phyloP scores from a whole-genome alignment of 2,888 invertebrate species.

The Papilio demoleus region DNA sequence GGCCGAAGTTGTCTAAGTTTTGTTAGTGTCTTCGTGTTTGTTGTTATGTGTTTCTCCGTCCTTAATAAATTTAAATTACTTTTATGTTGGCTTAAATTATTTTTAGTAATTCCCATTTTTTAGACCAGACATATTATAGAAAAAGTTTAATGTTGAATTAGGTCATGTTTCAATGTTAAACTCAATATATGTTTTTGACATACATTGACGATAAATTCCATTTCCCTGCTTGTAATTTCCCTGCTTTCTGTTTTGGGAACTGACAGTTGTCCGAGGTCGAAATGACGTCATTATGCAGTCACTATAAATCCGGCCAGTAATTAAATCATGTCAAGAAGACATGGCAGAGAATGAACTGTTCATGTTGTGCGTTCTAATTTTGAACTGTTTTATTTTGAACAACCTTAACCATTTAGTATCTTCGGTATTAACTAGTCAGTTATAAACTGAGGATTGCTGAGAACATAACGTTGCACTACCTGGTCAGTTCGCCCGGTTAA shows the following conservation, averaged over 20 bases:
- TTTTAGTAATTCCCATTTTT: too few relatives aligned
- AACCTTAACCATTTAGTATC: not conserved
- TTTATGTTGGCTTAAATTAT: too few relatives aligned
- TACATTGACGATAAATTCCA: not conserved
- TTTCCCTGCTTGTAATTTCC: not conserved
- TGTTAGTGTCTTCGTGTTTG: too few relatives aligned
- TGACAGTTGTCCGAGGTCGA: not conserved
- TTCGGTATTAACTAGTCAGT: not conserved
- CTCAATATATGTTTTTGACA: not conserved
- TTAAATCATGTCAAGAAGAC: slow-evolving; percentile 5
- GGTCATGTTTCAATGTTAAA: too few relatives aligned
- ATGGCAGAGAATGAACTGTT: not conserved
- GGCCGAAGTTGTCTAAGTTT: too few relatives aligned
- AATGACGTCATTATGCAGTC: slow-evolving; percentile 15
- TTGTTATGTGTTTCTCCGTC: too few relatives aligned
- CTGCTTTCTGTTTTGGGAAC: not conserved
- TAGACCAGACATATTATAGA: too few relatives aligned
- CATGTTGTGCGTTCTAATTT: not conserved
- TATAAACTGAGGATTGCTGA: too few relatives aligned
- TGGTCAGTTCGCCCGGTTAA: too few relatives aligned
- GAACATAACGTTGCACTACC: too few relatives aligned
- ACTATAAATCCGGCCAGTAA: slow-evolving; percentile 17
- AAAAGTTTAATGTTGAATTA: too few relatives aligned
- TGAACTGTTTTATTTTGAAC: not conserved
- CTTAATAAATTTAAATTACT: too few relatives aligned